Percentiles rank a stretch among this genome's conserved stretches.
These are phyloP conservation scores for Sesamia nonagrioides DNA, from an alignment of 1,140 invertebrate species.

Conservation along the genomic window DNA sequence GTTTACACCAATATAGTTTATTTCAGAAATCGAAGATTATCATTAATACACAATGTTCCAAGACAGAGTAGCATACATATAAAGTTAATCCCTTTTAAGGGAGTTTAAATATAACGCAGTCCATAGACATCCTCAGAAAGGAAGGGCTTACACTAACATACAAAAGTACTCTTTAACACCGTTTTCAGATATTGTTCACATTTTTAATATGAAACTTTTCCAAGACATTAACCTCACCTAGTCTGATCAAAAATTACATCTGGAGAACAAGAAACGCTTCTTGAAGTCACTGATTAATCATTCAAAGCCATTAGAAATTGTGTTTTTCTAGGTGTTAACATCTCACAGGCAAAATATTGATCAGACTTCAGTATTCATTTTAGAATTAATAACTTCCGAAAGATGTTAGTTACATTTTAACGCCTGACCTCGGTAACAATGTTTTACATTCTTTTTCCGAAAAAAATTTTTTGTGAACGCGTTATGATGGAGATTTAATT, in stretches of 20 bases:
- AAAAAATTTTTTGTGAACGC: no score
- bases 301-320: no score
- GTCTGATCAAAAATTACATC: neutral
- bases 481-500: no score
- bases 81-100: neutral
- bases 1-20: neutral
- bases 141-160: neutral
- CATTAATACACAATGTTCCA: neutral
- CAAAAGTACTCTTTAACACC: neutral
- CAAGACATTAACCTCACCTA: neutral
- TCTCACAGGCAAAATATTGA: no score
- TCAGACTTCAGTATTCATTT: no score
- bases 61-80: neutral
- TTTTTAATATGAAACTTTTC: neutral
- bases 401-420: no score
- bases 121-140: neutral
- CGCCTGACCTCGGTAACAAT: no score
- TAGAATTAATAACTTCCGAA: no score
- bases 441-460: no score
- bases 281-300: no score
- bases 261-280: no score
- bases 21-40: conserved; percentile 1
- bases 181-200: neutral
- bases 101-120: neutral
- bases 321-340: no score